phyloP scores from a whole-genome alignment of 1,140 invertebrate genomes.

The Notospermus geniculatus region DNA sequence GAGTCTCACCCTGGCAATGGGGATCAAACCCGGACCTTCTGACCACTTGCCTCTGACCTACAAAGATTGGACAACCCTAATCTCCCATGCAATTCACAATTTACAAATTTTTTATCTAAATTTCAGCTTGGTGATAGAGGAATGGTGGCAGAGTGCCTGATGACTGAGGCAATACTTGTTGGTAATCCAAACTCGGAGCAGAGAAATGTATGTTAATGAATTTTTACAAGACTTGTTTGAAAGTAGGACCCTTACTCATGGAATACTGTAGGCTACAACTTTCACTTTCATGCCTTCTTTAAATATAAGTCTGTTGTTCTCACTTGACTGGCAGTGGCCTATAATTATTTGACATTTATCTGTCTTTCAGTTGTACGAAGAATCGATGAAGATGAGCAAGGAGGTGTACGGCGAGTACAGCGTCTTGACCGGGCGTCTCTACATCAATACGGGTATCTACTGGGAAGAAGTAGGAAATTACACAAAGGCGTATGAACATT shows the following conservation, averaged over 20 bases:
- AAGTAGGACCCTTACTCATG: too few relatives aligned
- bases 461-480: constrained; percentile 23
- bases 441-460: constrained; percentile 37
- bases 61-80: too few relatives aligned
- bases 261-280: too few relatives aligned
- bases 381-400: constrained; percentile 51
- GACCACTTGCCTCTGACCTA: too few relatives aligned
- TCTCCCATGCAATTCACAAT: too few relatives aligned
- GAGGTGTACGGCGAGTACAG: constrained; percentile 53
- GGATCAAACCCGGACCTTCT: too few relatives aligned
- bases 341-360: too few relatives aligned
- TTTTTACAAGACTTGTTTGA: too few relatives aligned
- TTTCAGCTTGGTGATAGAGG: neutral
- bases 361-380: constrained; percentile 38
- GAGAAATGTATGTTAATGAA: neutral
- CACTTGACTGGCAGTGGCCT: too few relatives aligned
- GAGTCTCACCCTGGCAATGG: too few relatives aligned
- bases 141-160: constrained; percentile 2
- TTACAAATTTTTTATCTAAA: neutral
- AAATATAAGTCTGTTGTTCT: too few relatives aligned
- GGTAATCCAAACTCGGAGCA: neutral
- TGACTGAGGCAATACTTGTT: neutral
- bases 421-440: constrained; percentile 50
- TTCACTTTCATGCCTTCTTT: too few relatives aligned
- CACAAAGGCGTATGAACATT: constrained; percentile 19